Base-by-base conservation (phyloP, 2,888 invertebrate species). In the Cistogaster globosa region DNA sequence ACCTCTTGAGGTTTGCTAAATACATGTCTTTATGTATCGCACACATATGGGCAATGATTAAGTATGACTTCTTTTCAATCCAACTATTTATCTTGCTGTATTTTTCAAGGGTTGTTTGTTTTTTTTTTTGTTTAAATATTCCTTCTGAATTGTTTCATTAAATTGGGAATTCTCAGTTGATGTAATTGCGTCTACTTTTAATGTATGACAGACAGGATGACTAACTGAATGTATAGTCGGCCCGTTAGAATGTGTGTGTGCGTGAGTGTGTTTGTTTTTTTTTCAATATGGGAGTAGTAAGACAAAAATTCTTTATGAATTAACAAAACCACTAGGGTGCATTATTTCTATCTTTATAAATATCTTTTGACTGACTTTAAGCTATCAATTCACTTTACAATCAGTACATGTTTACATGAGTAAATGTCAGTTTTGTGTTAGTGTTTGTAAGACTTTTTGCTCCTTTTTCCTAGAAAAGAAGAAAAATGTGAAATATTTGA, bases 1-100 rank as follows among this genome's bases (percentile, higher is more conserved):
- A 80, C 76, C 85, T 85, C 85, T 76, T 85, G 85, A 85, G 85
- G 85, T 82, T 85, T 82, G 71, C 63, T 85, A 85, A 82, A 74
- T 74, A 79, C 78, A 82, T 69, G 71, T 82, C 65, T 71, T 85
- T 78, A 75, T 63, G 68, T 69, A 51, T 53, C 53, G 48, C 69
- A 79, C 67, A 85, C 78, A 85, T 82, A 85, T 78, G 75, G 78
- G 63, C 48, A 82, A 82, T 85, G 75, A 85, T 82, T 78, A 75
- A 82, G 14, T 65, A 22, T 26, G 45, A 67, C 68, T 74, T 65
- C 22, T 62, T n/a, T 67, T 67, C 67, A 60, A 68, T 79, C 55
- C n/a, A 65, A 69, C 53, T 45, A 53, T 42, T 57, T 65, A 75
- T 55, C 55, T 71, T n/a, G 48, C 18, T 45, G 32, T 38, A 16